Evolutionary conservation across 1,140 invertebrate species (phyloP).

Genomic region (Mya arenaria): DNA sequence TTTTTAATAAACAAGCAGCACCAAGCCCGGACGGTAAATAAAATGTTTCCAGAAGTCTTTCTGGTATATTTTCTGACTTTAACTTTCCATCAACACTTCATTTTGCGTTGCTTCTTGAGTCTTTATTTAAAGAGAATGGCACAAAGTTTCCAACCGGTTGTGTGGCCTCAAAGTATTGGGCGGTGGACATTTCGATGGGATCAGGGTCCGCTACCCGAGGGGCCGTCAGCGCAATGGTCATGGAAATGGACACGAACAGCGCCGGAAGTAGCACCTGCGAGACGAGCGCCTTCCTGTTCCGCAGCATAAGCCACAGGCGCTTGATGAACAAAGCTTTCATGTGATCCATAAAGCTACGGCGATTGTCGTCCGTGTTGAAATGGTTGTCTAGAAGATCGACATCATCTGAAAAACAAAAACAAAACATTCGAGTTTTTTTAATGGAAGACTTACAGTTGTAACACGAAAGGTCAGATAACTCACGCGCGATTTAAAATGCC

Average conservation of each 20-base stretch:
- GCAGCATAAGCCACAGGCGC: conserved; percentile 8
- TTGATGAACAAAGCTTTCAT: conserved; percentile 27
- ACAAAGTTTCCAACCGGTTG: conserved; percentile 43
- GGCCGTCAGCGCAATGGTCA: conserved; percentile 51
- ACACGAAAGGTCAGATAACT: too few relatives aligned
- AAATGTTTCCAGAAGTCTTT: conserved; percentile 21
- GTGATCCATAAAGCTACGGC: neutral
- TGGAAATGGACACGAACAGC: conserved; percentile 49
- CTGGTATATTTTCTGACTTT: neutral
- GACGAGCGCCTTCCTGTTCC: conserved; percentile 36
- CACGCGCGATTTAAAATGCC: too few relatives aligned
- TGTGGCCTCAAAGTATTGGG: conserved; percentile 26
- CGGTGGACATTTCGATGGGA: conserved; percentile 13
- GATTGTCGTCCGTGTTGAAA: neutral
- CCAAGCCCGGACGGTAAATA: conserved; percentile 34
- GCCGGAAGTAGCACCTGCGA: conserved; percentile 50
- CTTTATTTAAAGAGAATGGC: conserved; percentile 40
- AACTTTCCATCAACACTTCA: too few relatives aligned
- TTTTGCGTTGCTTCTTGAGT: too few relatives aligned
- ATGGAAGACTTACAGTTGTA: too few relatives aligned
- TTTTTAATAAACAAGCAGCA: conserved; percentile 29
- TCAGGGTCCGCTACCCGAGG: conserved; percentile 22
- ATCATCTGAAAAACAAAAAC: too few relatives aligned
- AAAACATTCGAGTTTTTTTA: too few relatives aligned
- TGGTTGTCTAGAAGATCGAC: neutral